These are phyloP conservation scores for Origma solitaria DNA, from an alignment of 2,113 vertebrate genomes.

Conservation along the genomic window DNA sequence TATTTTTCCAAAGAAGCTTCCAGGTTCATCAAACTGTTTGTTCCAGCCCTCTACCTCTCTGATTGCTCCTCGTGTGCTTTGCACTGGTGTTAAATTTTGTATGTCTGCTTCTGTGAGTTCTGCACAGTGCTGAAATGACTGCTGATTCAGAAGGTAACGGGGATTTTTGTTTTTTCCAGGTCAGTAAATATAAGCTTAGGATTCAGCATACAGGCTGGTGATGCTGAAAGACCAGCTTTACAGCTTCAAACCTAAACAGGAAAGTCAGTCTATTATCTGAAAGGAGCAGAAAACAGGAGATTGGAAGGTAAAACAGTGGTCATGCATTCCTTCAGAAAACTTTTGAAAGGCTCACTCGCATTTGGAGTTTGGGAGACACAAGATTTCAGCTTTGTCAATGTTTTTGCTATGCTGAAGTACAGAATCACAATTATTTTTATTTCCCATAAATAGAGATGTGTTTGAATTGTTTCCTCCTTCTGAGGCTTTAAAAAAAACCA, in stretches of 20 bases:
- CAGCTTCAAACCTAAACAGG: neutral
- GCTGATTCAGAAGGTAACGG: conserved; percentile 48
- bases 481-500: neutral
- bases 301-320: neutral
- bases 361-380: neutral
- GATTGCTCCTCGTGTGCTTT: neutral
- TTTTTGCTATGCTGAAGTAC: neutral
- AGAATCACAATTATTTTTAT: neutral
- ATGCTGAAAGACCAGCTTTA: conserved; percentile 26
- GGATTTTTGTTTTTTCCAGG: conserved; percentile 44
- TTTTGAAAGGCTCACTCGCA: neutral
- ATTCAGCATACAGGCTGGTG: conserved; percentile 16
- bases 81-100: conserved; percentile 8
- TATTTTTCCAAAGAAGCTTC: neutral
- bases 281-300: neutral
- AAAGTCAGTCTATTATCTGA: neutral
- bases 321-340: neutral
- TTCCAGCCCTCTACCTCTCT: neutral
- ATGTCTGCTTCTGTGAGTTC: neutral
- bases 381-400: neutral
- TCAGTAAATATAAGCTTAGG: conserved; percentile 49
- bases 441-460: neutral
- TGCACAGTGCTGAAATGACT: conserved; percentile 26
- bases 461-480: neutral
- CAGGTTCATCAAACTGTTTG: conserved; percentile 2